Evolutionary conservation across 2,888 invertebrate species (phyloP).

Genomic region (Trichopoda pennipes): DNA sequence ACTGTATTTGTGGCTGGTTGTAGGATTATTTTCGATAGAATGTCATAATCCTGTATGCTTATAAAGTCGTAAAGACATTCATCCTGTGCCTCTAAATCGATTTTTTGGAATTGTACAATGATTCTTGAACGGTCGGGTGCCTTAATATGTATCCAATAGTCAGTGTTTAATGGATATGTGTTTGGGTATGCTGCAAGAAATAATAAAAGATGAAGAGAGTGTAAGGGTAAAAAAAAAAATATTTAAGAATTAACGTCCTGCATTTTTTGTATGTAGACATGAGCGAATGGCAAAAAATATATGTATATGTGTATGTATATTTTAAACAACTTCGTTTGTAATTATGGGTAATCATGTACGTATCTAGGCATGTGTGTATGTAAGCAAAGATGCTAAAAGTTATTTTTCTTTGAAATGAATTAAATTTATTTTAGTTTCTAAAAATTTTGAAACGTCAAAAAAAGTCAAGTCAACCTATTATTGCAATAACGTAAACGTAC

Average conservation of each 20-base stretch:
- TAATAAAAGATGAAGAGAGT: conserved; percentile 7
- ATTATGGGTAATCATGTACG: no score
- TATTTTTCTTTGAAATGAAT: no score
- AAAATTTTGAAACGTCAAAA: no score
- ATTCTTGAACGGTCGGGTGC: conserved; percentile 86
- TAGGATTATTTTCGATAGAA: conserved; percentile 74
- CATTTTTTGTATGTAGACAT: no score
- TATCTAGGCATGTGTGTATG: no score
- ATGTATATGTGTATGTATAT: no score
- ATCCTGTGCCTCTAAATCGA: conserved; percentile 88
- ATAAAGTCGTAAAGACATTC: conserved; percentile 91
- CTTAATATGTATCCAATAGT: conserved; percentile 86
- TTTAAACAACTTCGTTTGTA: no score
- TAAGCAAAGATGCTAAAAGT: no score
- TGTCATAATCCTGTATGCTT: conserved; percentile 82
- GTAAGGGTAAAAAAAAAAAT: not conserved
- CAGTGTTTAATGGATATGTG: conserved; percentile 87
- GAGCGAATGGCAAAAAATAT: no score
- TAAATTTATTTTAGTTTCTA: no score
- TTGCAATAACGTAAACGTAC: no score
- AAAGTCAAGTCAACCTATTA: no score
- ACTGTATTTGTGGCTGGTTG: conserved; percentile 75
- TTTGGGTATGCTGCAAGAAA: conserved; percentile 83
- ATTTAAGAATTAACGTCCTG: not conserved
- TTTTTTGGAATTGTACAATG: conserved; percentile 85